Percentiles rank a stretch among this genome's conserved stretches.
These are phyloP conservation scores for Camponotus vicinus DNA, from an alignment of 1,140 invertebrate species.

Conservation along the genomic window DNA sequence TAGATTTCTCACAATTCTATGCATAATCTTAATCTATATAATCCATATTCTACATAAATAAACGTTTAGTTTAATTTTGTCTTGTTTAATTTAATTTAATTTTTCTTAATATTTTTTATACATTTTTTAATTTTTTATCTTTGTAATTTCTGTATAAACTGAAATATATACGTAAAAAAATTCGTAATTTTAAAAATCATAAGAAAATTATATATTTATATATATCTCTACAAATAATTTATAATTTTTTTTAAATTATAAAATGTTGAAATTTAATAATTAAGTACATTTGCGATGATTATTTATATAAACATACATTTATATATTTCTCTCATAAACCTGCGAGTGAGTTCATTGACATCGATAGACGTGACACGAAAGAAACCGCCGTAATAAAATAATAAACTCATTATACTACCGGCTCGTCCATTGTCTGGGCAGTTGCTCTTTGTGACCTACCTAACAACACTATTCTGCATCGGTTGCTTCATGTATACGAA, in stretches of 20 bases:
- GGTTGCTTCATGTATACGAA: background rate
- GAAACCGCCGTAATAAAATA: constrained; percentile 18
- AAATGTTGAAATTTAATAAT: background rate
- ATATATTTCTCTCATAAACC: too few relatives aligned
- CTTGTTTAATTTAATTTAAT: background rate
- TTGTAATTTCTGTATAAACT: background rate
- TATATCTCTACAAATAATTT: background rate
- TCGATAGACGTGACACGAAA: background rate
- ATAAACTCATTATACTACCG: constrained; percentile 41
- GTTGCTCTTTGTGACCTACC: constrained; percentile 53
- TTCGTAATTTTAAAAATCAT: background rate
- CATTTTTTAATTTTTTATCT: background rate
- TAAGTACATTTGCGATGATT: background rate
- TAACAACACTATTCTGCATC: constrained; percentile 29
- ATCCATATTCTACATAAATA: background rate
- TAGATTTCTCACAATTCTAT: background rate
- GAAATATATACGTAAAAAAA: background rate
- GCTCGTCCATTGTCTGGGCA: constrained; percentile 45
- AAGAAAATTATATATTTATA: background rate
- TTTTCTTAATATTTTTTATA: too few relatives aligned
- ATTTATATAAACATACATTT: background rate
- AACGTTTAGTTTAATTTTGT: too few relatives aligned
- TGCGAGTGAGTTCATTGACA: constrained; percentile 34
- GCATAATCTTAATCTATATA: too few relatives aligned
- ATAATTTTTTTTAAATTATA: background rate